Percentiles rank a stretch among this genome's conserved stretches.
These are phyloP conservation scores for Zelleria hepariella DNA, from an alignment of 2,888 invertebrate species.

Conservation along the genomic window DNA sequence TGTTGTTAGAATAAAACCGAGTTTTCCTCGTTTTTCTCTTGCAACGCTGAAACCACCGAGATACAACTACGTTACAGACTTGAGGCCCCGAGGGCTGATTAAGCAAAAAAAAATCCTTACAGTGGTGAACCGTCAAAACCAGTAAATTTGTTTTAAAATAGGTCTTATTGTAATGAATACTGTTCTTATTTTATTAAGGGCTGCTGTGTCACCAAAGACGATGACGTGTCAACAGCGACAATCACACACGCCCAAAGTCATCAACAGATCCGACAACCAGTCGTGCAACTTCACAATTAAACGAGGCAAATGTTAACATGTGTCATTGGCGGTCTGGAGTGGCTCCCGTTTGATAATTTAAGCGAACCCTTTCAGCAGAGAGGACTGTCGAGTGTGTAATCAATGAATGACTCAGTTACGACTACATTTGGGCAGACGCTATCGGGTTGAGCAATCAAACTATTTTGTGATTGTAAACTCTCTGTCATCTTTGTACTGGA, in stretches of 20 bases:
- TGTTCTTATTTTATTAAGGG: no score
- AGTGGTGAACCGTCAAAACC: no score
- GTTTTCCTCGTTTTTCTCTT: no score
- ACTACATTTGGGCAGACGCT: not conserved
- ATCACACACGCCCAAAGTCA: not conserved
- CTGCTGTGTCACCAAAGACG: no score
- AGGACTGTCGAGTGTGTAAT: slow-evolving; percentile 40
- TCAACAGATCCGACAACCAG: slow-evolving; percentile 20
- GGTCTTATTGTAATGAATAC: no score
- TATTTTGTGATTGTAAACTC: not conserved
- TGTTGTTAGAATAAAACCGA: no score
- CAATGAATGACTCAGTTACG: slow-evolving; percentile 40
- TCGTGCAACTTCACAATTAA: slow-evolving; percentile 22
- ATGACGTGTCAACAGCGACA: no score
- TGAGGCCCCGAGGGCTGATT: no score
- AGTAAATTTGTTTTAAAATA: no score
- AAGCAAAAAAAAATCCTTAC: no score
- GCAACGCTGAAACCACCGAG: no score
- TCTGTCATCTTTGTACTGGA: not conserved
- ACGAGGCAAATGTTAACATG: slow-evolving; percentile 53
- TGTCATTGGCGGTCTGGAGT: slow-evolving; percentile 67
- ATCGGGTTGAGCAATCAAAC: not conserved
- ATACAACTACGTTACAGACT: no score
- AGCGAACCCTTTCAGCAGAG: slow-evolving; percentile 44
- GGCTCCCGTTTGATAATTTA: slow-evolving; percentile 59